Evolutionary conservation across 2,113 vertebrate genomes (phyloP), one percentile per base, ranked within the genome.

Genomic region (Terrapene triunguis): DNA sequence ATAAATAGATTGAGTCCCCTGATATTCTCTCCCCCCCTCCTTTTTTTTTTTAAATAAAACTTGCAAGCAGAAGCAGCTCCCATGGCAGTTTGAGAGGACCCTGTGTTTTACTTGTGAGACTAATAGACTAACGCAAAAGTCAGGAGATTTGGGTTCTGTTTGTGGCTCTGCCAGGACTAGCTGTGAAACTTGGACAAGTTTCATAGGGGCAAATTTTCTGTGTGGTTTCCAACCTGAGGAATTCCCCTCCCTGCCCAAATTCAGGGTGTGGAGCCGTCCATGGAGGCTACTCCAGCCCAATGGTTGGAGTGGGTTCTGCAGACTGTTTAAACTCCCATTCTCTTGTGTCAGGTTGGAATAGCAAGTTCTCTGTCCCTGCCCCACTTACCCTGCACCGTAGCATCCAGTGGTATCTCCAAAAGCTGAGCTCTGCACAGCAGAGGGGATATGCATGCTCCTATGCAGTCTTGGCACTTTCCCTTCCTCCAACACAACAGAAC

Each of bases 71-170:
- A 80, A 13, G 50, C 16, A 12, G 5, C 24, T 91, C 1, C 2
- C 62, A n/a, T 59, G 89, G 17, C 10, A 74, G 38, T 74, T 22
- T 74, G 38, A 74, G 69, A 22, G 38, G 69, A 21, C 85, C 9
- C 59, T 84, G 22, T 48, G 47, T 94, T 91, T 93, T 89, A 27
- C 85, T 84, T 44, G 16, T 90, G 16, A 86, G 42, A 82, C 14
- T 25, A 90, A 0, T 80, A 80, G 32, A 53, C 21, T 7, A 53
- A 91, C 65, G 55, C 25, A 38, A 82, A 85, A 90, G 29, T 17
- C 74, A 85, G 80, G 82, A 32, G 1, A 93, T 85, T 21, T 55
- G 32, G 47, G 5, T 74, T 88, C 19, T 38, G 1, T 87, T 55
- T 90, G n/a, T 50, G 55, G 69, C 17, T 38, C 4, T 72, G 35